Base-by-base conservation (phyloP, 2,113 vertebrate species). In the Chaenogobius annularis region DNA sequence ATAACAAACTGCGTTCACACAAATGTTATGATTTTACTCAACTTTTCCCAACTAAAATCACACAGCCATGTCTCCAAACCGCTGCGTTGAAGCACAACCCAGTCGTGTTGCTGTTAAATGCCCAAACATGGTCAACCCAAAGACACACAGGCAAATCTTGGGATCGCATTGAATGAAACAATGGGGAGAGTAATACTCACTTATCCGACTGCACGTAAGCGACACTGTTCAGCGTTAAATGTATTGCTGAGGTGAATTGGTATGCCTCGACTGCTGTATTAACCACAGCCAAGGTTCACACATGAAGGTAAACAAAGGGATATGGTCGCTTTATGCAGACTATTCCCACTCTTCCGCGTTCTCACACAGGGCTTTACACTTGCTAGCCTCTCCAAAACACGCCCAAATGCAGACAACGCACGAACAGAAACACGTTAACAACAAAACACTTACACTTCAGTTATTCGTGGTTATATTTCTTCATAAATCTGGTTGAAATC, bases 271-370 rank as follows among this genome's bases (percentile, higher is more conserved):
- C 65, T 83, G 75, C 69, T 80, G 83, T 73, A 82, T 76, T 44
- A 79, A 76, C 72, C 72, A 23, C 73, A 75, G 79, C 76, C 47
- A 73, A 72, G 59, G 61, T 70, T 72, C 85, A 74, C 35, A 48
- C 75, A 43, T 74, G 80, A 88, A 80, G 87, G 87, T 92, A 91
- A 91, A 92, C 89, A 90, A 91, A 90, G 89, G 61, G 88, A 87
- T 19, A 40, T 69, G 88, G 64, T 46, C 46, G 64, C 64, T 47
- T 40, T 15, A 66, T 69, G 69, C 47, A 79, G 62, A 69, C 40
- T 67, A 65, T 75, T 83, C 88, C 76, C 79, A 80, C 84, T 89
- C 90, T 90, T 90, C 90, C 89, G 89, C 81, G 70, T 91, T 84
- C 72, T 58, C 85, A 66, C 64, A 74, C 83, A 66, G 77, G 66